Evolutionary conservation across 2,113 vertebrate genomes (phyloP).

Genomic region (Elanus axillaris): DNA sequence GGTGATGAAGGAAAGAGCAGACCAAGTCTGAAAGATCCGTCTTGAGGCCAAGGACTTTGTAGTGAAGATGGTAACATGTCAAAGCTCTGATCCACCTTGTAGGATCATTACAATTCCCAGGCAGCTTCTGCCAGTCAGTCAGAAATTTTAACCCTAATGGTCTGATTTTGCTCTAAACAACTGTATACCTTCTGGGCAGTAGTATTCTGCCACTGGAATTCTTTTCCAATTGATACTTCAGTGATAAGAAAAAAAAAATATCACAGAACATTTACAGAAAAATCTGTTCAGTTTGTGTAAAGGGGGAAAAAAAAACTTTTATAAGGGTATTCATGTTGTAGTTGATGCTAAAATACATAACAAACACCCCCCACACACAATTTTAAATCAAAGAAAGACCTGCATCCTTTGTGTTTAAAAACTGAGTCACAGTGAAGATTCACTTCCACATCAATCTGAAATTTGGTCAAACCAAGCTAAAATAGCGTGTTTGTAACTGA

Average conservation of each 20-base stretch:
- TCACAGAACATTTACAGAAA: neutral
- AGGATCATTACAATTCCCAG: neutral
- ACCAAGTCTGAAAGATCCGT: neutral
- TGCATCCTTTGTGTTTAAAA: neutral
- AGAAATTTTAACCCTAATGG: neutral
- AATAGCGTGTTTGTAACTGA: neutral
- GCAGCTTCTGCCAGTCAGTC: neutral
- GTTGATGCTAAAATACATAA: neutral
- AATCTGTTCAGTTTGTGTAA: neutral
- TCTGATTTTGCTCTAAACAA: neutral
- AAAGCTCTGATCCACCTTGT: neutral
- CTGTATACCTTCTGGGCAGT: neutral
- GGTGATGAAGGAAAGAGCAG: neutral
- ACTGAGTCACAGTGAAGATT: neutral
- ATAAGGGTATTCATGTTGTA: neutral
- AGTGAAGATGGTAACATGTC: neutral
- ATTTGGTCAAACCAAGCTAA: neutral
- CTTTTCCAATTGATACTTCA: neutral
- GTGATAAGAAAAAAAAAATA: neutral
- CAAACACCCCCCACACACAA: too few relatives aligned
- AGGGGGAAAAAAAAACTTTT: neutral
- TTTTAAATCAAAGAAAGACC: neutral
- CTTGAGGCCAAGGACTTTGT: neutral
- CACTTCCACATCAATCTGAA: neutral
- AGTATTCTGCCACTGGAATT: neutral